Conservation (phyloP, 1,140 invertebrate genomes). For the Meloidogyne chitwoodi region DNA sequence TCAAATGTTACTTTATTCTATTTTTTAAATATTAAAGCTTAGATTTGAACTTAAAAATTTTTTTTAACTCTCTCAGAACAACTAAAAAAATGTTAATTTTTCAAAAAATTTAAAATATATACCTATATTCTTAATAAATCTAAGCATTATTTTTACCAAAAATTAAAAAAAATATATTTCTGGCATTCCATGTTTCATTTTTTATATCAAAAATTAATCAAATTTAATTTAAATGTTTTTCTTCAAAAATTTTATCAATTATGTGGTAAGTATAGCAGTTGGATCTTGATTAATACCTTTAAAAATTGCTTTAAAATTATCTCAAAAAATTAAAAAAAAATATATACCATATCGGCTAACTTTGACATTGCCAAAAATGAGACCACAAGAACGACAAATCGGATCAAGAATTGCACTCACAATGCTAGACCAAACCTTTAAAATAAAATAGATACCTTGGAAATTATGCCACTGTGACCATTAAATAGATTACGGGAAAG, state of each 20-base stretch:
- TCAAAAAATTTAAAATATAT: too few relatives aligned
- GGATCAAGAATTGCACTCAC: slow-evolving; percentile 35
- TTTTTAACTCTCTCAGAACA: too few relatives aligned
- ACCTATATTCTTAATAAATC: background rate
- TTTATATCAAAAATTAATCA: background rate
- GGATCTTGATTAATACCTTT: slow-evolving; percentile 4
- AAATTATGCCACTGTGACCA: too few relatives aligned
- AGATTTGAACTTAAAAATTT: background rate
- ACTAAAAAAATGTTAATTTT: too few relatives aligned
- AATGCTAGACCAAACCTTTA: slow-evolving; percentile 32
- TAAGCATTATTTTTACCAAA: background rate
- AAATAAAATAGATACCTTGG: too few relatives aligned
- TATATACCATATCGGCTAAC: slow-evolving; percentile 29
- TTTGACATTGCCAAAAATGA: slow-evolving; percentile 20
- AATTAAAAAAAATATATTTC: background rate
- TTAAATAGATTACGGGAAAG: too few relatives aligned
- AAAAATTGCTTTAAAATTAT: background rate
- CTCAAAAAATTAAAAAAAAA: background rate
- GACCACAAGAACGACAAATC: slow-evolving; percentile 17
- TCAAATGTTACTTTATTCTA: too few relatives aligned
- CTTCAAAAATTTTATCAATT: background rate
- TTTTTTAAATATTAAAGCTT: background rate
- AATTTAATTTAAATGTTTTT: background rate
- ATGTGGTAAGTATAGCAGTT: background rate
- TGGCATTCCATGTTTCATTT: background rate